Evolutionary conservation across 2,797 vertebrate species (phyloP).

Genomic region (Pitangus sulphuratus): DNA sequence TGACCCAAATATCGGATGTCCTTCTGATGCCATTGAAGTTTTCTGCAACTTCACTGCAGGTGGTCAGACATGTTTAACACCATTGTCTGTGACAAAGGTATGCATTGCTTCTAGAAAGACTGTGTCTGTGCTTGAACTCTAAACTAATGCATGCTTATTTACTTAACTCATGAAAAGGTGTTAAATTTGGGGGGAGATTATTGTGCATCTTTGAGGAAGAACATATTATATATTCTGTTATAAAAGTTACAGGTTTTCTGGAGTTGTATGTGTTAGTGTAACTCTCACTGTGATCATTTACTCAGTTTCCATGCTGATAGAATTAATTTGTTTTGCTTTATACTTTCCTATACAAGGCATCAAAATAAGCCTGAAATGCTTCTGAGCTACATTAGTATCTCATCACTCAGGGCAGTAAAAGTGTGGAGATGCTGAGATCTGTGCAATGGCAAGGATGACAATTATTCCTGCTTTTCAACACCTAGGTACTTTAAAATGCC

Average conservation of each 20-base stretch:
- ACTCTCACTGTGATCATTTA: background rate
- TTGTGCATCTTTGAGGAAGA: background rate
- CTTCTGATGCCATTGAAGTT: conserved; percentile 93
- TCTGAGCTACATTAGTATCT: background rate
- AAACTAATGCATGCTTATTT: background rate
- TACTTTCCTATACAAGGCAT: background rate
- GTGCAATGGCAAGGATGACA: background rate
- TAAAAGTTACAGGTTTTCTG: background rate
- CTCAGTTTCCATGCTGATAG: background rate
- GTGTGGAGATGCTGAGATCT: background rate
- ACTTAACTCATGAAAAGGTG: background rate
- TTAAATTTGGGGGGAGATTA: background rate
- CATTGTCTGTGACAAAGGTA: conserved; percentile 89
- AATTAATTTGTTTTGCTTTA: background rate
- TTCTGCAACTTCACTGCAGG: conserved; percentile 97
- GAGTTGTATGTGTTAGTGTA: background rate
- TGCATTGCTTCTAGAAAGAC: background rate
- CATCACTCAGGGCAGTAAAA: background rate
- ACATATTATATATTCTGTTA: background rate
- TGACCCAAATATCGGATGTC: conserved; percentile 95
- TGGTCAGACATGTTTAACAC: conserved; percentile 93
- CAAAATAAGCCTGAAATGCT: background rate
- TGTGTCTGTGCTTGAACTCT: background rate
- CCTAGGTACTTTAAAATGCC: background rate
- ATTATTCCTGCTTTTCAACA: background rate